Percentiles rank a stretch among this genome's conserved stretches.
These are phyloP conservation scores for Varecia variegata DNA, from an alignment of 2,797 vertebrate species.

Conservation along the genomic window DNA sequence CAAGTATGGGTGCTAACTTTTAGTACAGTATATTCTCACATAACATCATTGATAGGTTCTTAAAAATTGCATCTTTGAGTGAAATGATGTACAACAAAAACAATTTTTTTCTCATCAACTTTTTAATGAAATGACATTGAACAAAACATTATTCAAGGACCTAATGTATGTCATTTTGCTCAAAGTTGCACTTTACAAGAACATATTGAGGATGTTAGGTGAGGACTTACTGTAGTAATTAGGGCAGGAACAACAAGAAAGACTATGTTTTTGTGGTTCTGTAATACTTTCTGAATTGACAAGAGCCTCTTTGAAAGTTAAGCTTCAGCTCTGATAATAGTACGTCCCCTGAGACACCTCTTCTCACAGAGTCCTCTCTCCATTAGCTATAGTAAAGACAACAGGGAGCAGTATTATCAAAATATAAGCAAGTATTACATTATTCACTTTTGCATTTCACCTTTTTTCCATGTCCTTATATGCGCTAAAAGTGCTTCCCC, in stretches of 20 bases:
- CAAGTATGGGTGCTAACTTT: neutral
- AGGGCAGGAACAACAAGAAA: neutral
- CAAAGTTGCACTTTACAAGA: neutral
- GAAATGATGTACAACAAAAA: neutral
- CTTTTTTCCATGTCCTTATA: neutral
- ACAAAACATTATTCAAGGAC: neutral
- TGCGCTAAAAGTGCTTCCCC: neutral
- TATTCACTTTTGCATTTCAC: slow-evolving; percentile 2
- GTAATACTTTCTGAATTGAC: neutral
- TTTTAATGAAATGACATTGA: neutral
- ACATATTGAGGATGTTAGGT: neutral
- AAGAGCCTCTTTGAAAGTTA: slow-evolving; percentile 14
- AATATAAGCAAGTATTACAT: neutral
- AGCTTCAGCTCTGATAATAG: neutral
- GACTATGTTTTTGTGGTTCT: neutral
- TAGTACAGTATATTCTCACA: neutral
- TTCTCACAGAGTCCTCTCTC: neutral
- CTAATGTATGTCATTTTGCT: neutral
- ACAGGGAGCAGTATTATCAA: neutral
- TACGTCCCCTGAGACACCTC: neutral
- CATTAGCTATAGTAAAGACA: neutral
- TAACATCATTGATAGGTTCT: neutral
- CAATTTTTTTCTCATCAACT: neutral
- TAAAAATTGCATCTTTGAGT: neutral
- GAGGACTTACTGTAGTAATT: neutral